Percentiles rank a stretch among this genome's conserved stretches.
phyloP scores from a whole-genome alignment of 2,113 vertebrate species.

The Chloebia gouldiae region DNA sequence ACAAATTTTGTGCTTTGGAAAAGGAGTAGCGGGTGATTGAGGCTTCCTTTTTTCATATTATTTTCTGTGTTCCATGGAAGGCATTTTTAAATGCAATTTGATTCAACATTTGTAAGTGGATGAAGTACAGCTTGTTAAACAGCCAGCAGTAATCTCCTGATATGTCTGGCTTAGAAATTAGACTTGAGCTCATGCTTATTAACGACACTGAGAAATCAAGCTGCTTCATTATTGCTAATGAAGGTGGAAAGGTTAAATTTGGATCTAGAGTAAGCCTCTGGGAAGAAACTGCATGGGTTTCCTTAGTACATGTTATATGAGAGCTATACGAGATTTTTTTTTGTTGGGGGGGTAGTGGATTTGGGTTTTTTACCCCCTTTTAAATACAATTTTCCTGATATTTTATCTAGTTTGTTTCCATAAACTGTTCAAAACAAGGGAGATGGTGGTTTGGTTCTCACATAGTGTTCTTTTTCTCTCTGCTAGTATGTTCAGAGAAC shows the following conservation, averaged over 20 bases:
- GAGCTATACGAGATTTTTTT: background rate
- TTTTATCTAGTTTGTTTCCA: background rate
- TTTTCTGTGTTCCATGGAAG: background rate
- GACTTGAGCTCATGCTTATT: background rate
- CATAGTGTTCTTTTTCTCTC: background rate
- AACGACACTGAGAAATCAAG: background rate
- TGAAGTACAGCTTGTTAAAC: background rate
- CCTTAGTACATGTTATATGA: background rate
- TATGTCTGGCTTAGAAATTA: background rate
- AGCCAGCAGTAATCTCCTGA: background rate
- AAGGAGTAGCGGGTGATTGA: background rate
- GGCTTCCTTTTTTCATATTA: background rate
- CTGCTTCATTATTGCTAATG: slow-evolving; percentile 29
- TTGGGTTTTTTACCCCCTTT: background rate
- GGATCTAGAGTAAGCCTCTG: background rate
- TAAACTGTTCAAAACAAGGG: background rate
- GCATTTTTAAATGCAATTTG: background rate
- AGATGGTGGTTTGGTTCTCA: background rate
- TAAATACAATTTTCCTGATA: background rate
- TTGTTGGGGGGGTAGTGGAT: rapidly evolving
- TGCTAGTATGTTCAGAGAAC: background rate
- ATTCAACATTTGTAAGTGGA: background rate
- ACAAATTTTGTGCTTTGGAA: background rate
- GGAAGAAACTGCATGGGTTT: background rate
- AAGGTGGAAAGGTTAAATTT: background rate